Percentiles rank a stretch among this genome's conserved stretches.
These are phyloP conservation scores for Cryptophagus acutangulus DNA, from an alignment of 2,888 invertebrate species.

Conservation along the genomic window DNA sequence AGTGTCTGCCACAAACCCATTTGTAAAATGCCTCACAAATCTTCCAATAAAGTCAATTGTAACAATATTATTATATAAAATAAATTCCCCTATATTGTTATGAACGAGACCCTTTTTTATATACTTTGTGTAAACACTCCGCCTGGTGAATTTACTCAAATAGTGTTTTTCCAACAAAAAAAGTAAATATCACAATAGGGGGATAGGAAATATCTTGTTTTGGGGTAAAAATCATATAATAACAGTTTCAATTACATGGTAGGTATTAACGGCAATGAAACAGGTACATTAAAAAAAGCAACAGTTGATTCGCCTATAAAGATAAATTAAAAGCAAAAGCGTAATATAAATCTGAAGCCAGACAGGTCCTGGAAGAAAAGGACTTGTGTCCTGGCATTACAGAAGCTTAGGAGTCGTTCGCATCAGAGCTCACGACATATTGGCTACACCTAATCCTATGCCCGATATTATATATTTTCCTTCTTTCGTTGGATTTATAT, in stretches of 20 bases:
- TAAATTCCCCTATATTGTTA: constrained; percentile 29
- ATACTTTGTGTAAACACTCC: constrained; percentile 45
- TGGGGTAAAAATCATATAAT: constrained; percentile 43
- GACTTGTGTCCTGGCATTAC: constrained; percentile 37
- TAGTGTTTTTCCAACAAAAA: constrained; percentile 42
- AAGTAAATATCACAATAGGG: constrained; percentile 38
- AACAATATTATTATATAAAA: constrained; percentile 32
- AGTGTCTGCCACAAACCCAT: too few species aligned
- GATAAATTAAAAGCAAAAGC: neutral
- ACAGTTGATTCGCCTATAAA: neutral
- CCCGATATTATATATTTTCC: constrained; percentile 44
- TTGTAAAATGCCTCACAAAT: too few species aligned
- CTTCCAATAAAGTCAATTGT: constrained; percentile 38
- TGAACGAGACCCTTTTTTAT: constrained; percentile 36
- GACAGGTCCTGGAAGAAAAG: constrained; percentile 17
- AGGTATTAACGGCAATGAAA: constrained; percentile 1
- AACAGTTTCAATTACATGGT: constrained; percentile 41
- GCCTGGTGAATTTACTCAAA: constrained; percentile 43
- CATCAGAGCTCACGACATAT: constrained; percentile 45
- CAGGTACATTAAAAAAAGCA: neutral
- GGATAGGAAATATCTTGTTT: constrained; percentile 35
- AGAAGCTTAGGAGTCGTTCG: constrained; percentile 39
- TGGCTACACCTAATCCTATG: constrained; percentile 47
- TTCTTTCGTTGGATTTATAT: too few species aligned
- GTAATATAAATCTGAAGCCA: constrained; percentile 2